Evolutionary conservation across 2,797 vertebrate genomes (phyloP), one percentile per base, ranked within the genome.

Genomic region (Betta splendens): DNA sequence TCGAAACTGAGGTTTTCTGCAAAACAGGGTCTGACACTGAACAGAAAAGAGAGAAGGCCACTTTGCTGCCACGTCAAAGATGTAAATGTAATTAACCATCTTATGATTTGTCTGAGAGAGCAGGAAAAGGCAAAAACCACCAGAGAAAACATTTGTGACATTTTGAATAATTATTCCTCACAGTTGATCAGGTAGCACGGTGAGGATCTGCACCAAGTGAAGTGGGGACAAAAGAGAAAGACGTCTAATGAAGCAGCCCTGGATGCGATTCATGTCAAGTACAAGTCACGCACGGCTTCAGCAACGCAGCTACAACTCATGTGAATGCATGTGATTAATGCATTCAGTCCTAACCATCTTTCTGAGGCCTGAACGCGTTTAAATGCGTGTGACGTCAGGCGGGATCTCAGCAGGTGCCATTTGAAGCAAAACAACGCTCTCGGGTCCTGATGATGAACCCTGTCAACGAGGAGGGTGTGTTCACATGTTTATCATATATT

Each of bases 41-140:
- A 52, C 16, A 37, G 53, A 17, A 22, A 3, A 20, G 23, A 44
- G 38, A 49, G 29, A 25, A 55, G 65, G 77, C 62, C 21, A 54
- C 36, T 40, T 33, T 37, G 44, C 31, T 21, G 46, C 48, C 31
- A 32, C 43, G 16, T 33, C 61, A 25, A 77, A 72, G 67, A 75
- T 84, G 70, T 38, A 50, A 70, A 75, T 73, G 62, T 25, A 68
- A 72, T 81, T 56, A 69, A 68, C 44, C 44, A 67, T 49, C 28
- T 37, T 39, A 29, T 33, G 22, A 69, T 72, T 11, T 25, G 17
- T 13, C 59, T 60, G 40, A 35, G 4, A 10, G 22, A 35, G 49
- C 20, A 35, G 53, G 43, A 47, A 32, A 57, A 29, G 12, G 17
- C 12, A 57, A 16, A n/a, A 72, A 56, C 23, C 35, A 38, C 22